Percentiles rank a stretch among this genome's conserved stretches.
Conservation (phyloP, 2,113 vertebrate species). For the Platichthys flesus region DNA sequence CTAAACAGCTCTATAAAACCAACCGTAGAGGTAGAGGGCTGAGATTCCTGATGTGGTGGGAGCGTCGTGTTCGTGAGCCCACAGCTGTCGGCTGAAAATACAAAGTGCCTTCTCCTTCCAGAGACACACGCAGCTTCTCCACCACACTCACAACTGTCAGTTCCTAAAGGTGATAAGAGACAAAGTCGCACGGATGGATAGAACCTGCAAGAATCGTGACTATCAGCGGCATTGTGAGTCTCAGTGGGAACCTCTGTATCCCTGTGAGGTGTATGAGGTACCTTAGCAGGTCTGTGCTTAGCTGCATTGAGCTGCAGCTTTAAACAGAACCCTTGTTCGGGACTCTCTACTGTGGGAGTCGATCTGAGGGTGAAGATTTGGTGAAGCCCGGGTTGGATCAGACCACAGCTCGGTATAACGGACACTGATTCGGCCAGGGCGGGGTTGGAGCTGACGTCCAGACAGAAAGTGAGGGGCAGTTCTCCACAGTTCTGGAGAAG, state of each 20-base stretch:
- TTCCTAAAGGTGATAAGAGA: constrained; percentile 77
- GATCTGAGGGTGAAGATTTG: constrained; percentile 88
- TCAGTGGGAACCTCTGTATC: too few species aligned
- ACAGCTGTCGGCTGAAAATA: constrained; percentile 89
- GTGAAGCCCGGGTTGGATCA: constrained; percentile 83
- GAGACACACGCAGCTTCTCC: constrained; percentile 80
- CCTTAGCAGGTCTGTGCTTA: constrained; percentile 82
- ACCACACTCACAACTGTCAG: constrained; percentile 82
- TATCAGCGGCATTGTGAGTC: not conserved
- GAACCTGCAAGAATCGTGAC: not conserved
- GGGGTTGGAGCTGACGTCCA: constrained; percentile 70
- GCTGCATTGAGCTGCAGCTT: constrained; percentile 87
- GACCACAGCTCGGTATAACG: constrained; percentile 84
- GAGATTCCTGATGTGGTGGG: constrained; percentile 85
- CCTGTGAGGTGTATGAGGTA: constrained; percentile 44
- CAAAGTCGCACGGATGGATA: not conserved
- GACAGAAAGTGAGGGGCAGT: constrained; percentile 83
- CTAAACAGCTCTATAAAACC: constrained; percentile 25
- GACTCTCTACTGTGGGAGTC: constrained; percentile 76
- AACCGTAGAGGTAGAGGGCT: constrained; percentile 83
- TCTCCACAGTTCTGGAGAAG: constrained; percentile 86
- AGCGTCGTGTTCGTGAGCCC: constrained; percentile 78
- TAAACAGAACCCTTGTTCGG: constrained; percentile 77
- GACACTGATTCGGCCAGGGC: constrained; percentile 57
- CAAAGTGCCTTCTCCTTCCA: constrained; percentile 83